Conservation (phyloP, 1,140 invertebrate genomes). For the Psilanteris sp. region DNA sequence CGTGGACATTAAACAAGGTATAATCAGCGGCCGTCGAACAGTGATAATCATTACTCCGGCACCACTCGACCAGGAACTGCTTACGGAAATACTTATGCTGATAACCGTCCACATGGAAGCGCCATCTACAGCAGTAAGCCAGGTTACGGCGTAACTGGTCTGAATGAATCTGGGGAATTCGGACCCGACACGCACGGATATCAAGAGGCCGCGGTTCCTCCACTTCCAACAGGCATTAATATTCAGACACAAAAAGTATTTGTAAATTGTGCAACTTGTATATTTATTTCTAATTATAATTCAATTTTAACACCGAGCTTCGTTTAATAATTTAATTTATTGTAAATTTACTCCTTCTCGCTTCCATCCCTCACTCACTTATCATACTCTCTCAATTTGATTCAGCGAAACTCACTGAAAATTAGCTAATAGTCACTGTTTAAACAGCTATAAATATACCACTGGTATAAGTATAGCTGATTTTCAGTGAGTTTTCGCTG, state of each 20-base stretch:
- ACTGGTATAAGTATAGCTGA: too few relatives aligned
- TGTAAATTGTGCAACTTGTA: too few relatives aligned
- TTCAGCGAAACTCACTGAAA: too few relatives aligned
- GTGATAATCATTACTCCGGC: constrained; percentile 62
- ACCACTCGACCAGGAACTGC: constrained; percentile 62
- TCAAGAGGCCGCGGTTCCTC: constrained; percentile 49
- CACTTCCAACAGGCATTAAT: constrained; percentile 53
- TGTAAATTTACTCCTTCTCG: too few relatives aligned
- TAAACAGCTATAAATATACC: too few relatives aligned
- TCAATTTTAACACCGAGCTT: too few relatives aligned
- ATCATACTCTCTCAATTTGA: too few relatives aligned
- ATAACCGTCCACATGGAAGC: constrained; percentile 64
- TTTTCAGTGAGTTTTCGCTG: too few relatives aligned
- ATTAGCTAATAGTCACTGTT: too few relatives aligned
- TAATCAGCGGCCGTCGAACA: constrained; percentile 62
- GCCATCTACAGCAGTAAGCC: constrained; percentile 61
- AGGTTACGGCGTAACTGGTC: constrained; percentile 66
- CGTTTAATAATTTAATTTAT: too few relatives aligned
- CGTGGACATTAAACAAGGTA: constrained; percentile 57
- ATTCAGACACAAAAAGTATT: constrained; percentile 73
- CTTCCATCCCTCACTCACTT: too few relatives aligned
- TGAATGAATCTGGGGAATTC: constrained; percentile 69
- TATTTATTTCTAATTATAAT: too few relatives aligned
- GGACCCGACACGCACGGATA: constrained; percentile 56
- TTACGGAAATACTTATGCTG: constrained; percentile 64